Conservation (phyloP, 1,140 invertebrate species). For the Mesaphorura yosii region DNA sequence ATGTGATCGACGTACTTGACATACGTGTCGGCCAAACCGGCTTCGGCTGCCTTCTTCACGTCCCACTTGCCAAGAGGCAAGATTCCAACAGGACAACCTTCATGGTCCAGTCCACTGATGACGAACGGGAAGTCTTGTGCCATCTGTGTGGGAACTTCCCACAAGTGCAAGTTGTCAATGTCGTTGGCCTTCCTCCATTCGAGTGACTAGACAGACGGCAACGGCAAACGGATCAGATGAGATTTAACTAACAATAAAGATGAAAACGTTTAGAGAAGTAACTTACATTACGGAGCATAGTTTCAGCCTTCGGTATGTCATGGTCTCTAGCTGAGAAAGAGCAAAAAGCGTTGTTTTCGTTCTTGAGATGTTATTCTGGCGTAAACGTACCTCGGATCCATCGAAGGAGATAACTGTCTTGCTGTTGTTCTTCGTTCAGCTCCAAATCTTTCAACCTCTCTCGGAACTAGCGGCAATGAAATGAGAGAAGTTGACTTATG, state of each 20-base stretch:
- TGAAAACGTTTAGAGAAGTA: background rate
- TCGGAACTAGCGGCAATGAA: background rate
- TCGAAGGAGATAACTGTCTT: conserved; percentile 1
- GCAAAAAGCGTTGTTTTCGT: background rate
- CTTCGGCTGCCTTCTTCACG: conserved; percentile 8
- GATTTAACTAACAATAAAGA: background rate
- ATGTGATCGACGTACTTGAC: conserved; percentile 9
- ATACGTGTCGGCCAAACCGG: conserved; percentile 4
- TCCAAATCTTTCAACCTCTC: background rate
- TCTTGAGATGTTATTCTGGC: background rate
- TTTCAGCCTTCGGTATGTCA: background rate
- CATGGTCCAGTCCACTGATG: conserved; percentile 63
- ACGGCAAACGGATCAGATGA: conserved; percentile 2
- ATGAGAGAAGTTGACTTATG: too few species aligned
- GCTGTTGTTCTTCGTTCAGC: background rate
- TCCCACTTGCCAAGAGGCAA: conserved; percentile 27
- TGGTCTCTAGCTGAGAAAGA: background rate
- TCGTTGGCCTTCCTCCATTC: conserved; percentile 66
- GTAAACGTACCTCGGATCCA: conserved; percentile 6
- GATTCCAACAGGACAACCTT: conserved; percentile 52
- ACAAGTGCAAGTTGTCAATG: conserved; percentile 55
- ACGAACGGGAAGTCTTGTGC: conserved; percentile 63
- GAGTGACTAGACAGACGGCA: conserved; percentile 48
- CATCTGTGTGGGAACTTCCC: conserved; percentile 57
- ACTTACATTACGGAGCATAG: background rate